Evolutionary conservation across 2,888 invertebrate species (phyloP).

Genomic region (Drosophila affinis): DNA sequence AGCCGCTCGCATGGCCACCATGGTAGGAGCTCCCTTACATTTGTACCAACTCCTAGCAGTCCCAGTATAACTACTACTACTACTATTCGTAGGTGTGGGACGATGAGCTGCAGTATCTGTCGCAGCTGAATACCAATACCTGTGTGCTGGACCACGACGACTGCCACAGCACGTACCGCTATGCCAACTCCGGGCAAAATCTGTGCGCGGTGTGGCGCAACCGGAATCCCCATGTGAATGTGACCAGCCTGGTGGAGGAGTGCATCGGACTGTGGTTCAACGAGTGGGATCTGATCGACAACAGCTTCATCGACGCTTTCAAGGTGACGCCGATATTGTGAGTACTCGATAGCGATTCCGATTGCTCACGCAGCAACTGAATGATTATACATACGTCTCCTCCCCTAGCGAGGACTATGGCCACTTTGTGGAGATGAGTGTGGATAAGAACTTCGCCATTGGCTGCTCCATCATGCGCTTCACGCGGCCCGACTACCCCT

Average conservation of each 20-base stretch:
- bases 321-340: slow-evolving; percentile 81
- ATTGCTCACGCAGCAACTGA: neutral
- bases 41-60: neutral
- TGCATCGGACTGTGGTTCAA: slow-evolving; percentile 82
- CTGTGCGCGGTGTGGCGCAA: slow-evolving; percentile 80
- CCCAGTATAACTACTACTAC: neutral
- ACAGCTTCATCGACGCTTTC: slow-evolving; percentile 78
- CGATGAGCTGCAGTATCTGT: slow-evolving; percentile 82
- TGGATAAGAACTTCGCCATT: slow-evolving; percentile 81
- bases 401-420: slow-evolving; percentile 81
- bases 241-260: slow-evolving; percentile 80
- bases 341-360: slow-evolving; percentile 44
- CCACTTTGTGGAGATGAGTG: slow-evolving; percentile 82
- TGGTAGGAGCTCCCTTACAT: slow-evolving; percentile 69
- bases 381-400: neutral
- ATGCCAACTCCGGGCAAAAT: slow-evolving; percentile 81
- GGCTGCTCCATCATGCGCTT: slow-evolving; percentile 82
- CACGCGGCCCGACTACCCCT: slow-evolving; percentile 78
- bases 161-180: slow-evolving; percentile 82
- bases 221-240: slow-evolving; percentile 73
- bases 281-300: slow-evolving; percentile 81
- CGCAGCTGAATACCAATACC: slow-evolving; percentile 81
- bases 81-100: slow-evolving; percentile 79
- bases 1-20: slow-evolving; percentile 82
- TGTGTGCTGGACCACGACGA: slow-evolving; percentile 82